Evolutionary conservation across 2,888 invertebrate genomes (phyloP).

Genomic region (Netelia fuscicornis): DNA sequence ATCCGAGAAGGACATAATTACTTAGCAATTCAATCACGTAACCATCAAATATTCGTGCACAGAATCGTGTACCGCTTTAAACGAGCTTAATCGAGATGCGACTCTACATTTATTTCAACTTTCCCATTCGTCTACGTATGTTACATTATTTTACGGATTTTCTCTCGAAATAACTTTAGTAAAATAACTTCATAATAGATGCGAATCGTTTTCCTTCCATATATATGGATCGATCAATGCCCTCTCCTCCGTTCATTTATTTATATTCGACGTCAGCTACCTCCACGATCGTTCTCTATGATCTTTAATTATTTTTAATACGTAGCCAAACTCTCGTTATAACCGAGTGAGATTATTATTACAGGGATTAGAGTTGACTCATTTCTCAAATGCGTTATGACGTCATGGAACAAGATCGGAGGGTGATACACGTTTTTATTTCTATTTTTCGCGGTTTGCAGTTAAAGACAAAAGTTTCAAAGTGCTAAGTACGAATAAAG

Average conservation of each 20-base stretch:
- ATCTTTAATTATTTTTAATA: not conserved
- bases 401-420: not conserved
- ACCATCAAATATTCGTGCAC: not conserved
- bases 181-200: no score
- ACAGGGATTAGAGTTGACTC: not conserved
- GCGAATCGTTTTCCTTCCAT: not conserved
- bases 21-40: constrained; percentile 60
- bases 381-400: not conserved
- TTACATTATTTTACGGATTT: not conserved
- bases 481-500: constrained; percentile 30
- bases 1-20: constrained; percentile 35
- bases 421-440: constrained; percentile 1
- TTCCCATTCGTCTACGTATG: not conserved
- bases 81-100: not conserved
- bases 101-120: not conserved
- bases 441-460: not conserved
- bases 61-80: not conserved
- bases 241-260: not conserved
- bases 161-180: no score
- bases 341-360: not conserved
- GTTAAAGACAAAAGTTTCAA: constrained; percentile 17
- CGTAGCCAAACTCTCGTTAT: not conserved
- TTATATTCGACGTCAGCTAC: not conserved
- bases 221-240: not conserved
- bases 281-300: not conserved